Conservation (phyloP, 2,888 invertebrate genomes). For the Ophonus ardosiacus region DNA sequence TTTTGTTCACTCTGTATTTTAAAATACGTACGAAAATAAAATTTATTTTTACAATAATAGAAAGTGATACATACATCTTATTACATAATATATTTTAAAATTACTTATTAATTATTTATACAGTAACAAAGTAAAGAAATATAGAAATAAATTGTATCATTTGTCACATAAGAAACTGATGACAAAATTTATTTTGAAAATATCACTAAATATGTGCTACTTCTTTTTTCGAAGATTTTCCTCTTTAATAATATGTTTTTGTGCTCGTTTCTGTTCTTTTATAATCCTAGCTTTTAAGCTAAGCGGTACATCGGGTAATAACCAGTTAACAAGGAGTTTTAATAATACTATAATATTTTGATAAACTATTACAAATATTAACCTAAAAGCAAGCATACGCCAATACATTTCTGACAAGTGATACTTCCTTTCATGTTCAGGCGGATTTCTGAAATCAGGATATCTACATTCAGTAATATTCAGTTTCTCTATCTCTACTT, state of each 20-base stretch:
- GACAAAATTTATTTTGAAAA: no score
- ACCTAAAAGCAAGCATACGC: constrained; percentile 81
- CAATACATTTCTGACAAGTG: constrained; percentile 80
- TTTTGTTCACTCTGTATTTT: no score
- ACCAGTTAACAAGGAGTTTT: constrained; percentile 82
- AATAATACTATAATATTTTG: constrained; percentile 84
- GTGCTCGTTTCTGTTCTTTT: constrained; percentile 75
- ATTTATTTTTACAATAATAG: no score
- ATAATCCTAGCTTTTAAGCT: constrained; percentile 81
- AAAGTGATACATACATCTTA: no score
- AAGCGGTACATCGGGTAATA: constrained; percentile 83
- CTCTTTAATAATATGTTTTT: constrained; percentile 79
- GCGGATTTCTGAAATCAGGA: constrained; percentile 80
- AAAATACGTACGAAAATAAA: no score
- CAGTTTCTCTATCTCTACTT: neutral
- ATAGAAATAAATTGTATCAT: no score
- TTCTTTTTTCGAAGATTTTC: neutral
- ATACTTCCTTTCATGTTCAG: constrained; percentile 74
- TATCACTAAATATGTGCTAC: neutral
- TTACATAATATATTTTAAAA: no score
- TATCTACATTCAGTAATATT: constrained; percentile 76
- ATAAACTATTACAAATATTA: constrained; percentile 83
- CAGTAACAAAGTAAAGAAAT: no score
- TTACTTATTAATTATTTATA: no score
- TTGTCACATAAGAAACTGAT: no score